Base-by-base conservation (phyloP, 92 coral and sea anemone genomes). In the Siderastrea siderea region DNA sequence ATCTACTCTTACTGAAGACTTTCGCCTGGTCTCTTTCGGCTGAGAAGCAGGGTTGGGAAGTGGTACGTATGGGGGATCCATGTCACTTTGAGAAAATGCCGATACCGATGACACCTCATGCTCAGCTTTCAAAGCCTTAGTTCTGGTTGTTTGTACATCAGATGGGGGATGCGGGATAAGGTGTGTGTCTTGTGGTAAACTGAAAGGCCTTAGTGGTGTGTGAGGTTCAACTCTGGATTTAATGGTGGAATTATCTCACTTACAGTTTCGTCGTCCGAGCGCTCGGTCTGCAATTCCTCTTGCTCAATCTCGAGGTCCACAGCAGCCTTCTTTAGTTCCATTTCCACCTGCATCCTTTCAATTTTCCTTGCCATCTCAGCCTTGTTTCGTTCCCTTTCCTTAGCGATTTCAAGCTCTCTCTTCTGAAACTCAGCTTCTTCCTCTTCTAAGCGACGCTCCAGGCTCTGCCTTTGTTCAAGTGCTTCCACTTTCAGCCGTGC, bases 401-500 rank as follows among this genome's bases (percentile, higher is more conserved):
- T 48, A 14, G 51, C 57, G 12, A 62, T 15, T 61, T 79, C 45
- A 49, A 79, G 71, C 59, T 79, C 84, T 79, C 84, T 79, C 47
- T 60, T 72, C 71, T 83, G 68, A 69, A 81, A 74, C 51, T 65
- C 92, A 55, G 60, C 87, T 46, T 75, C 77, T 60, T 73, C 50
- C 49, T 57, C 16, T 43, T 87, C 94, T 48, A 84, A 54, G 55
- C 77, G 84, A 46, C 87, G 90, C 60, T 92, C 90, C 61, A 92
- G 52, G 19, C 83, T 88, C 75, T 92, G 93, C 69, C 49, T 89
- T 54, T 84, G 77, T 60, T 89, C 88, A 2, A 89, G 82, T 8
- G 95, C 81, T 17, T 84, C 75, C 70, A 92, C 88, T 63, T 51
- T 79, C 43, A 92, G 85, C 86, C 80, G 90, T 69, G 90, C 82